phyloP scores from a whole-genome alignment of 2,113 vertebrate species.

The Bos taurus region ARS-UCD2.0 NC_037342.1:61415501-61416000 shows the following conservation, averaged over 20 bases:
- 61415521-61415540: not conserved
- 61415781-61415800: not conserved
- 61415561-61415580: not conserved
- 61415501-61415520: not conserved
- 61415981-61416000: not conserved
- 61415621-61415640: not conserved
- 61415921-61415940: not conserved
- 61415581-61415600: not conserved
- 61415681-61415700: not conserved
- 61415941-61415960: not conserved
- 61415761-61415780: not conserved
- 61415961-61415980: not conserved
- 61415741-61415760: not conserved
- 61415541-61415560: not conserved
- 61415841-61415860: not conserved
- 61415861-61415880: not conserved
- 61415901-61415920: not conserved
- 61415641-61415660: not conserved
- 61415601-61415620: not conserved
- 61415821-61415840: not conserved
- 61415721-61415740: not conserved
- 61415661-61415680: not conserved
- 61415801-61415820: not conserved
- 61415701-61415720: not conserved
- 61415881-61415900: not conserved